Conservation (phyloP, 2,113 vertebrate species). For the Rhizomys pruinosus region DNA sequence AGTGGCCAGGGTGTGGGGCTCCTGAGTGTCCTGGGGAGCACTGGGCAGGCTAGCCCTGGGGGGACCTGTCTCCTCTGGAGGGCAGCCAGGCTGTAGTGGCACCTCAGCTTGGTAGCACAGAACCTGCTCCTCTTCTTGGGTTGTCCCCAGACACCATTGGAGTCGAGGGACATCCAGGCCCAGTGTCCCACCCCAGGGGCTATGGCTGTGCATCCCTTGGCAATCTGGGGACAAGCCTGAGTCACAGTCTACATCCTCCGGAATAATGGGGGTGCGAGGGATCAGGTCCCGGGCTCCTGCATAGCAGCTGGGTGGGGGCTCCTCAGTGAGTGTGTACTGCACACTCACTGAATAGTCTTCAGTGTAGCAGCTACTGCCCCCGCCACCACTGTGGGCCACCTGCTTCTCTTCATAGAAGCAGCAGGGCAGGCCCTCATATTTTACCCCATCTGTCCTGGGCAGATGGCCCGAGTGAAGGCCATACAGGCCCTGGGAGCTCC, state of each 20-base stretch:
- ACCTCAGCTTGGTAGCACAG: constrained; percentile 85
- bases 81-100: constrained; percentile 83
- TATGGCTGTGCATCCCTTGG: constrained; percentile 77
- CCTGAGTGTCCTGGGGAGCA: constrained; percentile 80
- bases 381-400: constrained; percentile 85
- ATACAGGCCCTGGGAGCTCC: constrained; percentile 87
- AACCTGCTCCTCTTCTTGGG: constrained; percentile 83
- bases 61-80: constrained; percentile 86
- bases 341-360: constrained; percentile 96
- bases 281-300: constrained; percentile 87
- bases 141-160: constrained; percentile 75
- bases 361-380: constrained; percentile 85
- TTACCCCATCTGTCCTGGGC: constrained; percentile 89
- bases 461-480: constrained; percentile 89
- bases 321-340: constrained; percentile 91
- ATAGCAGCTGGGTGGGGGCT: constrained; percentile 83
- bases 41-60: constrained; percentile 86
- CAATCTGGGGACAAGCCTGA: constrained; percentile 83
- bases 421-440: constrained; percentile 93
- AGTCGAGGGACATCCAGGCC: constrained; percentile 79
- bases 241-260: constrained; percentile 94
- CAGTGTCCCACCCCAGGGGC: constrained; percentile 80
- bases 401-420: constrained; percentile 98
- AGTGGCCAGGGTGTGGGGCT: constrained; percentile 71
- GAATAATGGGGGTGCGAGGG: constrained; percentile 96